Evolutionary conservation across 2,113 vertebrate genomes (phyloP), one percentile per base, ranked within the genome.

Genomic region (Numida meleagris): DNA sequence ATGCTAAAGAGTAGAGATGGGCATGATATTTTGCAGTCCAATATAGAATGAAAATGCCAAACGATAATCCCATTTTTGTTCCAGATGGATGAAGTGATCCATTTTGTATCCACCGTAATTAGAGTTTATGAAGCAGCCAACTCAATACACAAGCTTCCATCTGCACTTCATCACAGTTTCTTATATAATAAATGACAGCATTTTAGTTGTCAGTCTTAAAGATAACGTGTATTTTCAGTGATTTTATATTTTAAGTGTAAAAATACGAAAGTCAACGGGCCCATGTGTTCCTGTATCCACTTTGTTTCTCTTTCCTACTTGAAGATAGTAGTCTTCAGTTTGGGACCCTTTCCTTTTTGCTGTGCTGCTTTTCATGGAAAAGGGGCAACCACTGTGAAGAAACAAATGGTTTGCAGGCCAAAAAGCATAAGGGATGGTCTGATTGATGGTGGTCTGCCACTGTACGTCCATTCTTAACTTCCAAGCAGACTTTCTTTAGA

Each of bases 51-150:
- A 58, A 90, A 79, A 42, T 66, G 21, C 59, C 33, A 55, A 90
- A 46, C 67, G 73, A 67, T 88, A 91, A 85, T 90, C 50, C 45
- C 48, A 31, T 51, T 89, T 93, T 90, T 94, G 79, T 95, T 94
- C 81, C 93, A 94, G 53, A 94, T 88, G 55, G 80, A 84, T 93
- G 84, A 94, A 77, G 81, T 93, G 91, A 92, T 89, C 80, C 65
- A 3, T 86, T 94, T 91, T 42, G 12, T 40, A 79, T 87, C 86
- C 57, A 42, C 92, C 40, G 25, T 86, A 89, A 89, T 88, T 88
- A 48, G 43, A 70, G 77, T 78, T 84, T 48, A 68, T 62, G 86
- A 89, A 94, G 81, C 53, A 84, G 89, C 53, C 84, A 87, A 4
- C 71, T 72, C 53, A 43, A 31, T 82, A 61, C 40, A 68, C 65